A percentile compares a stretch with the other conserved stretches of the same genome.
These are phyloP conservation scores for Achatina immaculata DNA, from an alignment of 1,140 invertebrate genomes.

Conservation along the genomic window DNA sequence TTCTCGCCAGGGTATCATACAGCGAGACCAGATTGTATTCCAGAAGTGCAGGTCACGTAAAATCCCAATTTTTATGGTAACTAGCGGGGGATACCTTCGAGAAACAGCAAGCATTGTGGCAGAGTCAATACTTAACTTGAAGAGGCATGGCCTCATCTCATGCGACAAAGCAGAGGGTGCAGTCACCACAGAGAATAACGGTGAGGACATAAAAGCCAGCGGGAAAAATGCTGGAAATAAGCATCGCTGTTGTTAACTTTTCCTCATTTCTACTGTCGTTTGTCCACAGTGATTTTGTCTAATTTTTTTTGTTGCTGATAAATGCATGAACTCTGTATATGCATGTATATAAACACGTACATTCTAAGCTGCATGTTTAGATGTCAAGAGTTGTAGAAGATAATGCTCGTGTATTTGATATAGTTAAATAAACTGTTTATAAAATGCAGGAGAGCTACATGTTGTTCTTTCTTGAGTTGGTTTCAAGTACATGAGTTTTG, in stretches of 20 bases:
- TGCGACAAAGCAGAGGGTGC: conserved; percentile 60
- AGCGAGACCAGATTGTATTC: conserved; percentile 87
- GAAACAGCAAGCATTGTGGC: conserved; percentile 84
- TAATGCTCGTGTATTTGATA: too few relatives aligned
- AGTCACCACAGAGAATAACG: conserved; percentile 30
- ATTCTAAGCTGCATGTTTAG: too few relatives aligned
- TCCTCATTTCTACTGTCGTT: too few relatives aligned
- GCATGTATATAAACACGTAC: too few relatives aligned
- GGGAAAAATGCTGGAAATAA: background rate
- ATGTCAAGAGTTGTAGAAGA: too few relatives aligned
- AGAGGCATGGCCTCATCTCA: conserved; percentile 59
- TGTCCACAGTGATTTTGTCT: too few relatives aligned
- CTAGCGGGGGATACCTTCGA: conserved; percentile 87
- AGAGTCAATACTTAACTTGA: conserved; percentile 83
- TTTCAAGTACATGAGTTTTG: too few relatives aligned
- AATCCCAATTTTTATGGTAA: conserved; percentile 90
- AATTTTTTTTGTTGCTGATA: too few relatives aligned
- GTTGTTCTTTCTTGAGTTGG: too few relatives aligned
- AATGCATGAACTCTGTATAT: too few relatives aligned
- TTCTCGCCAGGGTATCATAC: conserved; percentile 81
- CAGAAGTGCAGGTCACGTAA: conserved; percentile 76
- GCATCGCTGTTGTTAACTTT: background rate
- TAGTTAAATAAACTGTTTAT: too few relatives aligned
- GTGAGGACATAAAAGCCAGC: background rate
- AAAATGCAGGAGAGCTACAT: too few relatives aligned